Percentiles rank a stretch among this genome's conserved stretches.
Evolutionary conservation across 2,797 vertebrate genomes (phyloP).

Genomic region (Micromesistius poutassou): DNA sequence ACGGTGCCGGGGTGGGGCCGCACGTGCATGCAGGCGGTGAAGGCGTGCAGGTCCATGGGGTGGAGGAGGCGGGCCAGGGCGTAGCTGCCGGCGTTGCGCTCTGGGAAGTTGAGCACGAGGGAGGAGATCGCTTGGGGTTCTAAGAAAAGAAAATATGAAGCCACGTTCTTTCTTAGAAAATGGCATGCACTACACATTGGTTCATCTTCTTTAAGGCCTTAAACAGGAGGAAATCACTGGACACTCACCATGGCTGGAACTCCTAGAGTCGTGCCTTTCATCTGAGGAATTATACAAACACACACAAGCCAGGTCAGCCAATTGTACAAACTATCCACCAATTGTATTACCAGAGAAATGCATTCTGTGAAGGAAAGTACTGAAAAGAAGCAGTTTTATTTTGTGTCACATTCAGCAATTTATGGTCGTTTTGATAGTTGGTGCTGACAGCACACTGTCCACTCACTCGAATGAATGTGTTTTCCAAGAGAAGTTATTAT

Average conservation of each 20-base stretch:
- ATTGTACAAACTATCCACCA: not conserved
- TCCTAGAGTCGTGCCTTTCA: conserved; percentile 27
- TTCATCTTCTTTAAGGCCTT: not conserved
- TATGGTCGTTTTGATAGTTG: not conserved
- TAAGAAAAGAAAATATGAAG: conserved; percentile 29
- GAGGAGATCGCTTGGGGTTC: conserved; percentile 55
- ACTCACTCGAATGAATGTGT: conserved; percentile 59
- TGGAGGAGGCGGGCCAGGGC: conserved; percentile 63
- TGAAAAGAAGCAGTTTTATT: not conserved
- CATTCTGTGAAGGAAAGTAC: not conserved
- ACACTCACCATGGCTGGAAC: conserved; percentile 51
- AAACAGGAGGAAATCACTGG: conserved; percentile 2
- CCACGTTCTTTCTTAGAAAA: not conserved
- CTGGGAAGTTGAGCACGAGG: conserved; percentile 78
- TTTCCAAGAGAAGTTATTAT: conserved; percentile 78
- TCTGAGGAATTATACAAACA: conserved; percentile 28
- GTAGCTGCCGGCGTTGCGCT: conserved; percentile 65
- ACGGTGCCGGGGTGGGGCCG: conserved; percentile 34
- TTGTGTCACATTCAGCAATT: not conserved
- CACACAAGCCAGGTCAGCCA: not conserved
- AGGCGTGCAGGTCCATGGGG: conserved; percentile 67
- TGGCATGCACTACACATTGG: not conserved
- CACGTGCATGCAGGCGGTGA: conserved; percentile 78
- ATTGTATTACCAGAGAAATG: not conserved
- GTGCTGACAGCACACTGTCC: not conserved